Evolutionary conservation across 2,797 vertebrate genomes (phyloP).

Genomic region (Enteromius treurensis): DNA sequence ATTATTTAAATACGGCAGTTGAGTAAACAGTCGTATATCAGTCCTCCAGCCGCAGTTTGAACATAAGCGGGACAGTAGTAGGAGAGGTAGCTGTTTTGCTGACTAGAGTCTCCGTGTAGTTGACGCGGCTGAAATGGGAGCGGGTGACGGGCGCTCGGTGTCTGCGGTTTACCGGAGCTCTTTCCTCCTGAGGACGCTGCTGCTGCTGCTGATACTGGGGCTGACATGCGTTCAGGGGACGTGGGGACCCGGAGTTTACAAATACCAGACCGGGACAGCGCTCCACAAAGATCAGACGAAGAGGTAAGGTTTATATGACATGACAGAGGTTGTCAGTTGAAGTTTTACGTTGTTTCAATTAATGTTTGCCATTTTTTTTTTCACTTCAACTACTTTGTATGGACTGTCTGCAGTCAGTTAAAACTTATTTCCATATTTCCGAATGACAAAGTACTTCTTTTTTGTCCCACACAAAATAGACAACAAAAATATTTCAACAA

Average conservation of each 20-base stretch:
- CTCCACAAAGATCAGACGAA: slow-evolving; percentile 70
- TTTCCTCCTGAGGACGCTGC: slow-evolving; percentile 58
- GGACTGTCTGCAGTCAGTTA: not conserved
- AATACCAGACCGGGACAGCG: slow-evolving; percentile 70
- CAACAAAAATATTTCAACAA: not conserved
- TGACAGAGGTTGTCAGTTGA: not conserved
- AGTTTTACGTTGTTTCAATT: not conserved
- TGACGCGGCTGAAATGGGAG: slow-evolving; percentile 72
- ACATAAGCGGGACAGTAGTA: slow-evolving; percentile 3
- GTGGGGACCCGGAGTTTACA: slow-evolving; percentile 81
- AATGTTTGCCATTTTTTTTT: not conserved
- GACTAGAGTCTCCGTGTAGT: slow-evolving; percentile 57
- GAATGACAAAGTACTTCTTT: not conserved
- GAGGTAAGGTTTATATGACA: slow-evolving; percentile 66
- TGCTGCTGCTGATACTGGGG: slow-evolving; percentile 72
- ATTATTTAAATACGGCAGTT: slow-evolving; percentile 7
- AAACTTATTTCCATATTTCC: not conserved
- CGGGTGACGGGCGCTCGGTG: slow-evolving; percentile 66
- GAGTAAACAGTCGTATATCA: slow-evolving; percentile 10
- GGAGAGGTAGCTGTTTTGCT: slow-evolving; percentile 23
- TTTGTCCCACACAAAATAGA: not conserved
- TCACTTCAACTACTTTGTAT: not conserved
- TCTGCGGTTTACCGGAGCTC: slow-evolving; percentile 67
- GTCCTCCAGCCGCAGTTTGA: not conserved
- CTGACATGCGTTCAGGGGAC: slow-evolving; percentile 71